These are phyloP conservation scores for Drosophila vallismaia DNA, from an alignment of 2,888 invertebrate genomes.

Conservation along the genomic window DNA sequence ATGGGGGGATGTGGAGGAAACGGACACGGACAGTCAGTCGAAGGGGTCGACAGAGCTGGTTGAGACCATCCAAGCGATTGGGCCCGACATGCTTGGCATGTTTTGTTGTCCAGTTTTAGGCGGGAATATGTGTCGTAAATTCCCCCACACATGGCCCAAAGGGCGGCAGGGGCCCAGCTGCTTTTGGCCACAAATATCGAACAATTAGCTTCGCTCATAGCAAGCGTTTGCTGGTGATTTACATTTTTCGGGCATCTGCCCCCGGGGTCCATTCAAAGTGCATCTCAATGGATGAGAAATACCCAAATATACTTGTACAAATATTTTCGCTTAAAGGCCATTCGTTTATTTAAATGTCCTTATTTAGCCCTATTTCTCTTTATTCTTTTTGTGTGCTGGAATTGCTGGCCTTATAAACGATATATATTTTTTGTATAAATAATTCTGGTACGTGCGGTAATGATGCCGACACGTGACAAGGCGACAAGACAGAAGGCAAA, in stretches of 20 bases:
- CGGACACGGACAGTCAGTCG: neutral
- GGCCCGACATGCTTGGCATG: conserved; percentile 45
- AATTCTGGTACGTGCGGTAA: conserved; percentile 82
- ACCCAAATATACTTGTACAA: neutral
- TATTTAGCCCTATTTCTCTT: neutral
- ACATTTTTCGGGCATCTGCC: conserved; percentile 15
- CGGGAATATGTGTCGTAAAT: conserved; percentile 70
- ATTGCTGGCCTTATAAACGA: conserved; percentile 61
- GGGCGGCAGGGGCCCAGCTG: conserved; percentile 48
- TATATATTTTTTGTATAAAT: conserved; percentile 78
- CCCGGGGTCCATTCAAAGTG: neutral
- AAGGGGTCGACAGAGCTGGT: conserved; percentile 8
- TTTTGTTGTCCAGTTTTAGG: conserved; percentile 62
- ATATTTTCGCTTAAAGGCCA: conserved; percentile 10
- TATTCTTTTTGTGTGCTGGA: neutral
- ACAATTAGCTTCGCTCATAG: conserved; percentile 58
- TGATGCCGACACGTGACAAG: conserved; percentile 83
- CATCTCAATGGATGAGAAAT: neutral
- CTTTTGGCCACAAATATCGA: conserved; percentile 56
- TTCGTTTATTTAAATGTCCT: conserved; percentile 13
- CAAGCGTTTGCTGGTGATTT: conserved; percentile 36
- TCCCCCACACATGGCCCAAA: conserved; percentile 58
- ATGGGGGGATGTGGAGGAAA: conserved; percentile 22
- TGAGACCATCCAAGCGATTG: conserved; percentile 32
- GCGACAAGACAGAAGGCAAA: conserved; percentile 53